Conservation (phyloP, 2,888 invertebrate species). For the Sialis fuliginosa region DNA sequence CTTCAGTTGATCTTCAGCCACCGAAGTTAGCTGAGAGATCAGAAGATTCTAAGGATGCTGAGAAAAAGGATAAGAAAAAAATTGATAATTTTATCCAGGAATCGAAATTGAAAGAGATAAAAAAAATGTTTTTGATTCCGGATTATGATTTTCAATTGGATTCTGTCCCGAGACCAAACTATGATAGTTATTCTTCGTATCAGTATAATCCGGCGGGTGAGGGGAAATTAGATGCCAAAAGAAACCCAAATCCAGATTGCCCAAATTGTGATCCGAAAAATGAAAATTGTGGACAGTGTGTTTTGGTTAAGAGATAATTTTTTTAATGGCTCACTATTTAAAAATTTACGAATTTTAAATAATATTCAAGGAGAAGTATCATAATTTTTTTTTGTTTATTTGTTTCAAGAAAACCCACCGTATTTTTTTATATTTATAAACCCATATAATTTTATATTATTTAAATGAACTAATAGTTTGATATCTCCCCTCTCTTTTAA, state of each 20-base stretch:
- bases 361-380: no score
- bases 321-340: no score
- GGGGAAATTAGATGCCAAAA: not conserved
- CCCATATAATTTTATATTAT: no score
- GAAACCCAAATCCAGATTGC: constrained; percentile 31
- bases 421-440: no score
- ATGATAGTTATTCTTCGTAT: constrained; percentile 24
- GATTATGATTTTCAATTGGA: constrained; percentile 26
- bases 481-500: no score
- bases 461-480: no score
- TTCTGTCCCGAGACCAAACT: constrained; percentile 18
- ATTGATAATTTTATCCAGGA: constrained; percentile 12
- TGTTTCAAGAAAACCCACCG: no score
- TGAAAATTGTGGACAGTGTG: no score
- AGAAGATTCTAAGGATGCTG: not conserved
- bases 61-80: constrained; percentile 1
- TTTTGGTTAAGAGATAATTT: no score
- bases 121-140: constrained; percentile 22
- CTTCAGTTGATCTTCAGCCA: constrained; percentile 28
- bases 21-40: constrained; percentile 22
- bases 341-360: no score
- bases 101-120: constrained; percentile 18
- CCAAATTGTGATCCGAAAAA: constrained; percentile 42
- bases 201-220: constrained; percentile 13
- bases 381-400: no score